Evolutionary conservation across 64 coral and sea anemone species (phyloP), one percentile per base, ranked within the genome.

Genomic region (Montipora capricornis): DNA sequence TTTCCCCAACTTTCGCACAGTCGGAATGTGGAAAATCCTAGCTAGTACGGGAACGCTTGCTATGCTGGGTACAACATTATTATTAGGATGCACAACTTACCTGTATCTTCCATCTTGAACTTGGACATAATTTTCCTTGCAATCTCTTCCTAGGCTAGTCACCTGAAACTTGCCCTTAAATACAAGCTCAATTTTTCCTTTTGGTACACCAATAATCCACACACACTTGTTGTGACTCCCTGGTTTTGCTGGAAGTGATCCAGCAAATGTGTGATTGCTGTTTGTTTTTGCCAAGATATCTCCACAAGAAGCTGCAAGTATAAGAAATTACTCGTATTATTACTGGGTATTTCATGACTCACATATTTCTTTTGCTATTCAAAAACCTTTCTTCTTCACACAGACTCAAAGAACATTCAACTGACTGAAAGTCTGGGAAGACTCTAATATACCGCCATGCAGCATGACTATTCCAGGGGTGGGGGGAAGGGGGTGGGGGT

Each of bases 41-140:
- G 29, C 29, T 29, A 29, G 37, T 37, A 37, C 37, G 37, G 37
- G 37, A 37, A 2, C 2, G 2, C 37, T 37, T 37, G 37, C 37
- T 37, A 37, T 2, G 37, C 37, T 37, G 37, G 37, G 1, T 37
- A 37, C 37, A 37, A 37, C 37, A 37, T 37, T 37, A 37, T 37
- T 15, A 12, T 14, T 82, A 12, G 11, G 1, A 14, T 64, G 9
- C 61, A 14, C 14, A 64, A 4, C 61, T 64, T 45, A 97, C 96
- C 96, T 97, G 61, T 87, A 97, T 95, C 55, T 94, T 10, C 96
- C 96, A 82, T 74, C 45, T 47, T 89, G 96, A 53, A 97, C 78
- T 53, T 81, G 68, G n/a, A 97, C 68, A 58, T 64, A 90, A 75
- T 89, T 75, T 6, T 89, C 68, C 29, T 73, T 84, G 52, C 96